phyloP scores from a whole-genome alignment of 2,888 invertebrate genomes.

The Andricus curvator region DNA sequence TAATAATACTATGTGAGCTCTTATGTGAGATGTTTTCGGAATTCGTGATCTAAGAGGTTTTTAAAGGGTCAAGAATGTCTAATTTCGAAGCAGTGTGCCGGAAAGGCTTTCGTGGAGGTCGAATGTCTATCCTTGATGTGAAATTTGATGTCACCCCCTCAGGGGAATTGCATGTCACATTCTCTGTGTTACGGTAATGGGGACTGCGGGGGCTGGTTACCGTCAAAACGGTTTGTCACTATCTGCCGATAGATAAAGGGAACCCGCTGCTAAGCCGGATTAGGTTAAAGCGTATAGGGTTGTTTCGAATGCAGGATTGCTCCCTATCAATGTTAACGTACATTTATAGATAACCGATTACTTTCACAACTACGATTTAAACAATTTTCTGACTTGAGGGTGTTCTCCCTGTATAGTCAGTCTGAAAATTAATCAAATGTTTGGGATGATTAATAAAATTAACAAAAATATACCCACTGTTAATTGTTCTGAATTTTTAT shows the following conservation, averaged over 20 bases:
- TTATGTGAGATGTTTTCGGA: slow-evolving; percentile 39
- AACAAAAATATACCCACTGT: too few relatives aligned
- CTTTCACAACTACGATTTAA: neutral
- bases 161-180: slow-evolving; percentile 37
- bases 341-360: slow-evolving; percentile 52
- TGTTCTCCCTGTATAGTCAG: neutral
- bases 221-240: slow-evolving; percentile 63
- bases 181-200: slow-evolving; percentile 43
- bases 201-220: slow-evolving; percentile 58
- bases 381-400: neutral
- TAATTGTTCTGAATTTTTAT: too few relatives aligned
- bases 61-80: slow-evolving; percentile 20
- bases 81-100: neutral
- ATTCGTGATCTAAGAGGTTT: neutral
- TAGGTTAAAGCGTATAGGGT: slow-evolving; percentile 55
- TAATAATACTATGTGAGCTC: too few relatives aligned
- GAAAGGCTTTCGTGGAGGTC: neutral
- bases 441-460: slow-evolving; percentile 12
- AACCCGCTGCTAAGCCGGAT: slow-evolving; percentile 62
- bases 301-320: slow-evolving; percentile 26
- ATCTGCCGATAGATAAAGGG: slow-evolving; percentile 65
- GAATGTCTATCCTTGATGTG: slow-evolving; percentile 26
- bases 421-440: slow-evolving; percentile 20
- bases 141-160: slow-evolving; percentile 18
- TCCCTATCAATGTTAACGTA: slow-evolving; percentile 63